These are phyloP conservation scores for Drosophila pseudotalamancana DNA, from an alignment of 2,888 invertebrate genomes.

Conservation along the genomic window DNA sequence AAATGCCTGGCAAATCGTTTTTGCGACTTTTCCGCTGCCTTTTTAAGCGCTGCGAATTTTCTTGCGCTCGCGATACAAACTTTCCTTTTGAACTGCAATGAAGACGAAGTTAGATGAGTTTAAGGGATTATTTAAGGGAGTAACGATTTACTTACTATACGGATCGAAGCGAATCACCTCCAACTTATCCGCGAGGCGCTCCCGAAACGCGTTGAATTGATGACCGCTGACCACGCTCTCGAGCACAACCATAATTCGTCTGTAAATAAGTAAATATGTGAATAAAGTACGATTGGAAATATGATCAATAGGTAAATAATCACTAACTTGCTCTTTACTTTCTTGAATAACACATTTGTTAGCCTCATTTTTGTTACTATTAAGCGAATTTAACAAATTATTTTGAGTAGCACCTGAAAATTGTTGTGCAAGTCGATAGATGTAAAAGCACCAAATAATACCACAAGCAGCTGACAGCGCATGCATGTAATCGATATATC, in stretches of 20 bases:
- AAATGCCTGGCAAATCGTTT: too few relatives aligned
- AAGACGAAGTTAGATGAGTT: neutral
- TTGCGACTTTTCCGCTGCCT: too few relatives aligned
- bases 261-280: conserved; percentile 72
- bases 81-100: conserved; percentile 89
- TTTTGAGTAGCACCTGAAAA: conserved; percentile 15
- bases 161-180: conserved; percentile 92
- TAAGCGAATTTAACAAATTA: neutral
- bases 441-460: conserved; percentile 15
- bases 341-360: conserved; percentile 89
- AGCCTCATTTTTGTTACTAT: conserved; percentile 85
- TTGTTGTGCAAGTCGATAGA: conserved; percentile 61
- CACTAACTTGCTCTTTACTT: conserved; percentile 91
- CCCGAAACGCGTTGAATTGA: conserved; percentile 87
- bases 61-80: conserved; percentile 90
- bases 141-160: conserved; percentile 87
- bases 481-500: neutral
- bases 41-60: conserved; percentile 88
- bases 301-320: accelerated
- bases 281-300: neutral
- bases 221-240: conserved; percentile 93
- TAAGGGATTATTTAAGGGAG: accelerated
- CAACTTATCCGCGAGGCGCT: conserved; percentile 91
- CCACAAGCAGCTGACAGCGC: conserved; percentile 38
- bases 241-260: conserved; percentile 90